Evolutionary conservation across 2,113 vertebrate species (phyloP), one percentile per base, ranked within the genome.

Genomic region (Lagopus leucura): DNA sequence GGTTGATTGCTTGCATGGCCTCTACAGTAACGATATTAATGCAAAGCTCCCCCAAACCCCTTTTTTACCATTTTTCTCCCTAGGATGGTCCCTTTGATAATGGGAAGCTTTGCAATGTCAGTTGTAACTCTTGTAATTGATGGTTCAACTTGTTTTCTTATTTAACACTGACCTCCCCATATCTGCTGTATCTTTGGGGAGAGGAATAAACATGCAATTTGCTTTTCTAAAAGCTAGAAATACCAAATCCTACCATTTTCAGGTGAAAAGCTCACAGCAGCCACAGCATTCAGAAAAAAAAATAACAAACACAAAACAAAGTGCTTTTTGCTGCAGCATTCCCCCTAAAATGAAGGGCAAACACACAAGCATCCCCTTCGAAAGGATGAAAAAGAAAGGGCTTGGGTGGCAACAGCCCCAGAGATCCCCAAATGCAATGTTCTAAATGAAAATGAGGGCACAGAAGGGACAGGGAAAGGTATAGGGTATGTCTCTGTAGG

Each of bases 361-460:
- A 82, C 0, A 4, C 52, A 50, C 6, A 5, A 89, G 66, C 27
- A 50, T 50, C 5, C 20, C 15, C 32, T 32, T 64, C 0, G 0
- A 25, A 3, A 7, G 36, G 14, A 5, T 43, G 80, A 69, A 45
- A 52, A 65, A 38, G 14, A 24, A 69, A 58, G 12, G 28, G n/a
- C 85, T 88, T 83, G 63, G 63, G 42, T 81, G 88, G 27, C 3
- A 6, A 8, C 0, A 27, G 48, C 85, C 72, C 48, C 16, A 42
- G 75, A n/a, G 8, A 11, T 11, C 64, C 86, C 63, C 75, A 65
- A 90, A 91, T 72, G 55, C 43, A 48, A 2, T 0, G 5, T 28
- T 61, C 70, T 48, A 6, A 57, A 64, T 28, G 61, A 64, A 74
- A 3, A 0, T 3, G 19, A 38, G 73, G 32, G 57, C 61, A 77